These are phyloP conservation scores for Muscicapa adusta DNA, from an alignment of 2,113 vertebrate genomes.

Conservation along the genomic window DNA sequence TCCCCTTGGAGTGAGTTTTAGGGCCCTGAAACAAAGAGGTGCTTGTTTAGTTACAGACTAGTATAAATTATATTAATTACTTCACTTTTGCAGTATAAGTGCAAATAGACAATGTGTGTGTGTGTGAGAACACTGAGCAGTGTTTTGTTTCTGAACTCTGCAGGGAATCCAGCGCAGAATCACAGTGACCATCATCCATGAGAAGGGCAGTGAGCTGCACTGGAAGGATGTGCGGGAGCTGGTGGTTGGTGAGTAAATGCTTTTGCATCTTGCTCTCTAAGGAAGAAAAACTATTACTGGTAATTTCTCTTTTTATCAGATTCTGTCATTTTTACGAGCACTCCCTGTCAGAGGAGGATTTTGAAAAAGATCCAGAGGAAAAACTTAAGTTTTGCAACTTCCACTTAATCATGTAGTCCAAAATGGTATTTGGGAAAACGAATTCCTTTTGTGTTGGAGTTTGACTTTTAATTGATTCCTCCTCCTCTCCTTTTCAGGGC, in stretches of 20 bases:
- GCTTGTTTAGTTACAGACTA: background rate
- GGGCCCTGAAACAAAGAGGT: background rate
- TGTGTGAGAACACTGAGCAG: background rate
- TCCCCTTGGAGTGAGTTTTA: background rate
- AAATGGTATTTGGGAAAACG: background rate
- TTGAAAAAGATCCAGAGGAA: background rate
- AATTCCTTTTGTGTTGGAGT: background rate
- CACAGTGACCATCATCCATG: constrained; percentile 94
- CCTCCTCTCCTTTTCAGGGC: constrained; percentile 66
- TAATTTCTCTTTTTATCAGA: background rate
- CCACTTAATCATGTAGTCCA: background rate
- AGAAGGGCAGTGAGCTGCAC: constrained; percentile 94
- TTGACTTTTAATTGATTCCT: background rate
- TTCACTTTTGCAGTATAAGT: background rate
- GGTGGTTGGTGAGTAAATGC: constrained; percentile 88
- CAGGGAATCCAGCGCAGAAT: constrained; percentile 97
- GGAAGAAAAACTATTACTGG: background rate
- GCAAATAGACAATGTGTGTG: background rate
- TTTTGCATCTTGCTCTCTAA: background rate
- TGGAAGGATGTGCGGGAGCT: constrained; percentile 98
- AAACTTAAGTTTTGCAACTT: background rate
- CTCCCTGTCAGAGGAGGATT: background rate
- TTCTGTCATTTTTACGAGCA: background rate
- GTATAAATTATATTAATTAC: background rate
- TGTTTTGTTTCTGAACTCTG: background rate